Base-by-base conservation (phyloP, 2,113 vertebrate genomes). In the Falcunculus frontatus region DNA sequence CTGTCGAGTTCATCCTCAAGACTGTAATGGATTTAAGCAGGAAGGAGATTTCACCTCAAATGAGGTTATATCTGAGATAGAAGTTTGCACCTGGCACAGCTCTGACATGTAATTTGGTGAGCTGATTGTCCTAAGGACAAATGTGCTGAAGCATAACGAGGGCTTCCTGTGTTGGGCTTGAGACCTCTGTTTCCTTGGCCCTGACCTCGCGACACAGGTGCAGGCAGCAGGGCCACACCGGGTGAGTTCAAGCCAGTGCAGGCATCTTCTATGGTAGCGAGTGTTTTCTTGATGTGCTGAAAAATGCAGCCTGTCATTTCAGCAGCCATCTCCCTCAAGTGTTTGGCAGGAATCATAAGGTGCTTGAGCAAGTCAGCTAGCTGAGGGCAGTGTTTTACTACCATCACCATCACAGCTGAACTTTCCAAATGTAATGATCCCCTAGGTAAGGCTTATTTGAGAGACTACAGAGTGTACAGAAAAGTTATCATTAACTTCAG, bases 221-320 rank as follows among this genome's bases (percentile, higher is more conserved):
- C 46, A 50, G 81, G 35, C 6, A 11, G 7, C 0, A 0, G 26
- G 70, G 74, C 91, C 59, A 15, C 62, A 22, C 26, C 12, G 37
- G 30, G 42, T 1, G 0, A 2, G 0, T 87, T 95, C 13, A 46
- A 39, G 69, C 46, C 10, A 35, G 49, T 41, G 67, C 65, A 85
- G 37, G 33, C 33, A 0, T 77, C 65, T 76, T 85, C 57, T 65
- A 1, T 3, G 0, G 67, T 73, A 82, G 65, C 57, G 57, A 22
- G 62, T 53, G n/a, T 84, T 72, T 82, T 82, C 65, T 85, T 56
- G 59, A 62, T 2, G 2, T 83, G 75, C 70, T 94, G 59, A 67
- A 82, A 85, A 95, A 87, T 13, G 18, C 78, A 70, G 42, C 42
- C 33, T 73, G 47, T 80, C 55, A 23, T 93, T 80, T 77, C 59